Conservation (phyloP, 2,797 vertebrate genomes). For the Platalea minor region DNA sequence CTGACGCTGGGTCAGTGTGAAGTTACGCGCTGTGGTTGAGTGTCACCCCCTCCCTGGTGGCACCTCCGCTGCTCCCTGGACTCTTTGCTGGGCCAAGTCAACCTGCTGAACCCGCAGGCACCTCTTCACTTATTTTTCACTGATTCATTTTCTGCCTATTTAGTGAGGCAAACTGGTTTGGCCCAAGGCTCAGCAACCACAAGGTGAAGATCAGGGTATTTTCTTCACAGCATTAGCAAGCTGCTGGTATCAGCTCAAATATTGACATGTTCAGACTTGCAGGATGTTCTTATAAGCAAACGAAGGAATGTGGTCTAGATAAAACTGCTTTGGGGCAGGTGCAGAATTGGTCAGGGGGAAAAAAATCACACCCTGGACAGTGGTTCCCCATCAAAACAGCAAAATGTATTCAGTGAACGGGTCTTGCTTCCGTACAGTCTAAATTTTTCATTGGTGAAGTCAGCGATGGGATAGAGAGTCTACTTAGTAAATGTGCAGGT, state of each 20-base stretch:
- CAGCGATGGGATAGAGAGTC: neutral
- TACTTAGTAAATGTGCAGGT: neutral
- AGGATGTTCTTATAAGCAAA: neutral
- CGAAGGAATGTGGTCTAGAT: neutral
- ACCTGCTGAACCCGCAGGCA: neutral
- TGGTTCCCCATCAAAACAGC: neutral
- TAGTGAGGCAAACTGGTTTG: neutral
- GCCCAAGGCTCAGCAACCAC: neutral
- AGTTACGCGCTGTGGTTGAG: neutral
- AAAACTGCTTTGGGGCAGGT: neutral
- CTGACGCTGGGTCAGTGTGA: neutral
- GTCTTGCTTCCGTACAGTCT: neutral
- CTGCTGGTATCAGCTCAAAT: neutral
- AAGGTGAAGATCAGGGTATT: neutral
- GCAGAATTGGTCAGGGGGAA: neutral
- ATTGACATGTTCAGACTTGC: neutral
- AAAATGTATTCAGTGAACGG: neutral
- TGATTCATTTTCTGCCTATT: neutral
- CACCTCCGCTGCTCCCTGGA: neutral
- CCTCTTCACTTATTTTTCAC: neutral
- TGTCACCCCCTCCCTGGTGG: neutral
- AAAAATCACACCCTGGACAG: neutral
- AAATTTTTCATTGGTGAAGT: neutral
- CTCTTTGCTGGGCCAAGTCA: neutral
- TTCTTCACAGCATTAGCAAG: neutral